Evolutionary conservation across 2,888 invertebrate genomes (phyloP).

Genomic region (Aethes cnicana): DNA sequence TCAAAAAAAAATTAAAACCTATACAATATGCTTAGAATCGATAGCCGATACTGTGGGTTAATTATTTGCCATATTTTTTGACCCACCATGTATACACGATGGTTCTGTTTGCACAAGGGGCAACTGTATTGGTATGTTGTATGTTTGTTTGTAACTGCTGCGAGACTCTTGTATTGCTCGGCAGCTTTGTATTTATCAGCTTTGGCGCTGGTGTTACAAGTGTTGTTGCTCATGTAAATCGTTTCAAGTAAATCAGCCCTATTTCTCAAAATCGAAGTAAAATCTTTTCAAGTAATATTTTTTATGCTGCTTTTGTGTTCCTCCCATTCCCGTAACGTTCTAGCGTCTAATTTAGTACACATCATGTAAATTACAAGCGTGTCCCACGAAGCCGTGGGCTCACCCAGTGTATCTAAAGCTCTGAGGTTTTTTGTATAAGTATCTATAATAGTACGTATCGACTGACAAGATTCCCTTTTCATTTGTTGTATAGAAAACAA

Average conservation of each 20-base stretch:
- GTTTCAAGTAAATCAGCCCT: not conserved
- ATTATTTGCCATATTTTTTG: no score
- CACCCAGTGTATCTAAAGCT: not conserved
- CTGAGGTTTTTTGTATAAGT: slow-evolving; percentile 11
- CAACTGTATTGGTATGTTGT: slow-evolving; percentile 4
- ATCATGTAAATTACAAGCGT: slow-evolving; percentile 11
- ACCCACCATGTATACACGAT: no score
- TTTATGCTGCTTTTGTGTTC: not conserved
- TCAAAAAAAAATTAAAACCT: no score
- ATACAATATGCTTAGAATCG: no score
- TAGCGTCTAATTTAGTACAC: slow-evolving; percentile 10
- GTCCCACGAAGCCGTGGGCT: slow-evolving; percentile 4
- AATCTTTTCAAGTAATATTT: not conserved
- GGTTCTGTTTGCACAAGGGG: slow-evolving; percentile 12
- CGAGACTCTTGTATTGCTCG: slow-evolving; percentile 7
- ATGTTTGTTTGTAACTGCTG: not conserved
- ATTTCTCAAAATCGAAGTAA: not conserved
- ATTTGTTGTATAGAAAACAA: slow-evolving; percentile 15
- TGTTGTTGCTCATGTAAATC: not conserved
- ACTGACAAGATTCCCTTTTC: slow-evolving; percentile 7
- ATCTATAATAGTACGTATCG: slow-evolving; percentile 19
- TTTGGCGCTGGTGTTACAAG: not conserved
- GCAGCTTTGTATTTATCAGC: slow-evolving; percentile 8
- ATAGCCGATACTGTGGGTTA: no score
- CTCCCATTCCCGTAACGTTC: slow-evolving; percentile 11